Base-by-base conservation (phyloP, 2,797 vertebrate species). In the Chromobotia macracanthus region DNA sequence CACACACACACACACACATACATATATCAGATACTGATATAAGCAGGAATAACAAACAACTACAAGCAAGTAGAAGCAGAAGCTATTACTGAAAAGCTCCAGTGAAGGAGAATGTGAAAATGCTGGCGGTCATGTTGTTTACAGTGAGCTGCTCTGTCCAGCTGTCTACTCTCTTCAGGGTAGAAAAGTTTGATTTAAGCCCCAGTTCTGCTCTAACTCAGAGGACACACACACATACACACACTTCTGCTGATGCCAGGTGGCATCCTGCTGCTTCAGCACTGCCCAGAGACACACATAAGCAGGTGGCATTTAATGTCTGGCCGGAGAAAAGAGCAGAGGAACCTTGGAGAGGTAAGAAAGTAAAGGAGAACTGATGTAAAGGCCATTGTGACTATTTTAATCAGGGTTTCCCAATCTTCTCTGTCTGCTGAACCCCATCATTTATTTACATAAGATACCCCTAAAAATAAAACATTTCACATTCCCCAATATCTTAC, bases 291-390 rank as follows among this genome's bases (percentile, higher is more conserved):
- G 79, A 81, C 75, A 83, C 53, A 76, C 53, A 77, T 68, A 80
- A 83, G 79, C 85, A 82, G 86, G 72, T 82, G 82, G 81, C 83
- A 85, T 84, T 80, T 88, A 83, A 82, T 81, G 81, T 86, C 68
- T 85, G 67, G 60, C 53, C 51, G 28, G 48, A 64, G 66, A 66
- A 61, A 55, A 75, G 28, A 67, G 56, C 81, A 81, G 48, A 28
- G 63, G 53, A 67, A 63, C 35, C 51, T 68, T 64, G 56, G 58
- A 70, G 48, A 63, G 19, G 70, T 28, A 38, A 60, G 65, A 31
- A 63, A 58, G 55, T 74, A 58, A 18, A 46, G 63, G 65, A 73
- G 18, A 79, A 44, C 65, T 76, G 35, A 72, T 50, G 35, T 23
- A 60, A 80, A 67, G 71, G 71, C n/a, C 63, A 61, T 5, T 44